Conservation (phyloP, 2,113 vertebrate species). For the Ciconia maguari region DNA sequence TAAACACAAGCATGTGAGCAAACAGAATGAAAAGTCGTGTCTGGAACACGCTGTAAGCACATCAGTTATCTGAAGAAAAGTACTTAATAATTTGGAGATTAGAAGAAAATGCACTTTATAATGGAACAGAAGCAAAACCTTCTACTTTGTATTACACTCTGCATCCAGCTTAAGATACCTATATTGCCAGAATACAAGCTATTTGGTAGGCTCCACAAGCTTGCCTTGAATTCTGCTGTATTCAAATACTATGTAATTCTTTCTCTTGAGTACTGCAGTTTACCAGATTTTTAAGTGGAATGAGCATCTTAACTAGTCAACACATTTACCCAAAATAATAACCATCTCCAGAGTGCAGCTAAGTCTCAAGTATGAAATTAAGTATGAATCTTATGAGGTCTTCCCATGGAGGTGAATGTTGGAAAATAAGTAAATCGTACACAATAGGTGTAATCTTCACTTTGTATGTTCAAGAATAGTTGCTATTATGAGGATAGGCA, state of each 20-base stretch:
- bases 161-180: neutral
- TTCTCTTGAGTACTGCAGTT: neutral
- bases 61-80: neutral
- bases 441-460: neutral
- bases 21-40: neutral
- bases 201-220: neutral
- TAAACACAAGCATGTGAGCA: neutral
- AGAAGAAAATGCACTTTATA: neutral
- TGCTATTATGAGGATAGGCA: neutral
- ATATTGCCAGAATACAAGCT: neutral
- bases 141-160: neutral
- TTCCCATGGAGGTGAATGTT: neutral
- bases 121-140: neutral
- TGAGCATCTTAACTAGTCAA: neutral
- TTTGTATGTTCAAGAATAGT: neutral
- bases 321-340: neutral
- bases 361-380: neutral
- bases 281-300: neutral
- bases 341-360: neutral
- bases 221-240: neutral
- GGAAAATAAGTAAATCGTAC: neutral
- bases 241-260: neutral
- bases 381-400: neutral
- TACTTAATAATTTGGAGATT: neutral
- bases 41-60: neutral